Evolutionary conservation across 2,888 invertebrate species (phyloP).

Genomic region (Pachliopta kotzebuea): DNA sequence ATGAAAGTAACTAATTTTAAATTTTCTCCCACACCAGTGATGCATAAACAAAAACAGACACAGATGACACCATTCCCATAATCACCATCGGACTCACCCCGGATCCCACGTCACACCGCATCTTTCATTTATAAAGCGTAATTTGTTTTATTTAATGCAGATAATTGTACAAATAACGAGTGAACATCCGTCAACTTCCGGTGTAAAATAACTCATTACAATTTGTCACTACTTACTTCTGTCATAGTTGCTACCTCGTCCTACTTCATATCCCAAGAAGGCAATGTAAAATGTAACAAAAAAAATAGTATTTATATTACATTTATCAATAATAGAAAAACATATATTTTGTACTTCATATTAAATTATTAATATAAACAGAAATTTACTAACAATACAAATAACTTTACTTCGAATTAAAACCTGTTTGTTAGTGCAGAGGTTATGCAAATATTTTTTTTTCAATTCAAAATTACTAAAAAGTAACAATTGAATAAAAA

Average conservation of each 20-base stretch:
- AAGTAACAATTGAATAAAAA: not conserved
- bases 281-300: too few relatives aligned
- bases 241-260: not conserved
- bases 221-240: constrained; percentile 3
- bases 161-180: constrained; percentile 52
- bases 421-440: too few relatives aligned
- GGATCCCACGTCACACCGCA: constrained; percentile 56
- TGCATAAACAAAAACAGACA: constrained; percentile 44
- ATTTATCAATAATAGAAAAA: too few relatives aligned
- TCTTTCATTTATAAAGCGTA: constrained; percentile 60
- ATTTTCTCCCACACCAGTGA: constrained; percentile 55
- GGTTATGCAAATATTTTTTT: too few relatives aligned
- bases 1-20: constrained; percentile 7
- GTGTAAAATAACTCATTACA: constrained; percentile 29
- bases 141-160: constrained; percentile 65
- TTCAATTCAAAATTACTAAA: too few relatives aligned
- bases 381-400: too few relatives aligned
- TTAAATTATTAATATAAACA: too few relatives aligned
- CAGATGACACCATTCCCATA: constrained; percentile 75
- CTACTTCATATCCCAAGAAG: not conserved
- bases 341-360: too few relatives aligned
- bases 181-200: constrained; percentile 56
- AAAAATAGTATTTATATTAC: too few relatives aligned
- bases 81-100: constrained; percentile 51
- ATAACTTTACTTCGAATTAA: too few relatives aligned